These are phyloP conservation scores for Plutella xylostella DNA, from an alignment of 2,888 invertebrate species.

Conservation along the genomic window DNA sequence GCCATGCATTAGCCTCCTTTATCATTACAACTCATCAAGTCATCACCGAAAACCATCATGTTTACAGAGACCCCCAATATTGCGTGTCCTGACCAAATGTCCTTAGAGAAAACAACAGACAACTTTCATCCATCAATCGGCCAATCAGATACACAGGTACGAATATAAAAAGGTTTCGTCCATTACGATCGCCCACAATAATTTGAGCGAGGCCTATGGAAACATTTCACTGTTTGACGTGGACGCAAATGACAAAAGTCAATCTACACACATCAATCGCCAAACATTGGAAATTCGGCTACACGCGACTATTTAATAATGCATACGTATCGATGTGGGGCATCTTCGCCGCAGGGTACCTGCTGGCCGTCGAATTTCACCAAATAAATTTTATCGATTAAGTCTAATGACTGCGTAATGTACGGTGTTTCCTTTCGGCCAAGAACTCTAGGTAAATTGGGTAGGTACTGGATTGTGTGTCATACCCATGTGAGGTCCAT, in stretches of 20 bases:
- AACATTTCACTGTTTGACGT: conserved; percentile 66
- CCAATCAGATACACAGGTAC: conserved; percentile 51
- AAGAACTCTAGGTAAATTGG: too few species aligned
- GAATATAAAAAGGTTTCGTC: conserved; percentile 52
- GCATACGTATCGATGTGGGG: conserved; percentile 67
- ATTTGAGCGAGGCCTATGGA: conserved; percentile 59
- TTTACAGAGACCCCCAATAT: too few species aligned
- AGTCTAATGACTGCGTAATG: too few species aligned
- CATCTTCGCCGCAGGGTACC: conserved; percentile 39
- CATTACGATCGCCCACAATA: conserved; percentile 54
- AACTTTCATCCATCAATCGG: conserved; percentile 52
- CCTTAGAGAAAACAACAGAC: conserved; percentile 41
- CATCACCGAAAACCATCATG: conserved; percentile 10
- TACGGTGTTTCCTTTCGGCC: too few species aligned
- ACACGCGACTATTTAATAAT: conserved; percentile 67
- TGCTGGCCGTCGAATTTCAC: conserved; percentile 25
- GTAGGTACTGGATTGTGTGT: too few species aligned
- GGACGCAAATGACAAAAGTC: conserved; percentile 69
- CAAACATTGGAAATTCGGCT: conserved; percentile 67
- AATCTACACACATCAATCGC: conserved; percentile 70
- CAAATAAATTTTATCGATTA: too few species aligned
- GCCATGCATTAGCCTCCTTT: background rate
- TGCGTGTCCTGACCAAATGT: conserved; percentile 33
- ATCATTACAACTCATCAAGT: conserved; percentile 9
- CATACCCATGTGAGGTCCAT: too few species aligned